Evolutionary conservation across 1,140 invertebrate species (phyloP), one percentile per base, ranked within the genome.

Genomic region (Oscheius sp.): DNA sequence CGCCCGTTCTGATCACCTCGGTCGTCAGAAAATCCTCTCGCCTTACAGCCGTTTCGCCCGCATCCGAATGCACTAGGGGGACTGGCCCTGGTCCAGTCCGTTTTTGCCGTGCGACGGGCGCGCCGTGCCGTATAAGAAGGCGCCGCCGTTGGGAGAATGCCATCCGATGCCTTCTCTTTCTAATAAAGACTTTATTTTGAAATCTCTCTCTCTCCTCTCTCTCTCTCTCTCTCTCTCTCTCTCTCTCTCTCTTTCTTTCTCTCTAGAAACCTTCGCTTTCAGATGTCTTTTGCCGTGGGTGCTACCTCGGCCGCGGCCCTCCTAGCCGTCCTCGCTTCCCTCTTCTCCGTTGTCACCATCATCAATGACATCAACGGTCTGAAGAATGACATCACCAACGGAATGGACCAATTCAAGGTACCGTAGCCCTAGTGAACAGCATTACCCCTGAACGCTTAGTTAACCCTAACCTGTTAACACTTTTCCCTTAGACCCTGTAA

Each of bases 301-400:
- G 49, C 23, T 7, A 55, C 49, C 49, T 20, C 15, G 15, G 49
- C 49, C 49, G 67, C 67, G 23, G 55, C 67, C 23, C 28, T 68
- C 35, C 49, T 68, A 1, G 55, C 49, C 2, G 32, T 68, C 13
- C 7, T 55, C 15, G 67, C 49, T 3, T 68, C 67, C 1, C 45
- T 68, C 18, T 49, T 55, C 1, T 59, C 67, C 2, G 55, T 68
- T 32, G 52, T 49, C 23, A 15, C 61, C 3, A 68, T 68, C 52
- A 55, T 68, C 15, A 23, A 32, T 31, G 67, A 68, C 55, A 68
- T 68, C 55, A 68, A 68, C 15, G 67, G 67, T 29, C 67, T 68
- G 10, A 36, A 49, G 26, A 26, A 38, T 26, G 67, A 68, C 67
- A 55, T 68, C 20, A 68, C 49, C 49, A 55, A 55, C 23, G 49